These are phyloP conservation scores for Melieria picta DNA, from an alignment of 2,888 invertebrate genomes.

Conservation along the genomic window DNA sequence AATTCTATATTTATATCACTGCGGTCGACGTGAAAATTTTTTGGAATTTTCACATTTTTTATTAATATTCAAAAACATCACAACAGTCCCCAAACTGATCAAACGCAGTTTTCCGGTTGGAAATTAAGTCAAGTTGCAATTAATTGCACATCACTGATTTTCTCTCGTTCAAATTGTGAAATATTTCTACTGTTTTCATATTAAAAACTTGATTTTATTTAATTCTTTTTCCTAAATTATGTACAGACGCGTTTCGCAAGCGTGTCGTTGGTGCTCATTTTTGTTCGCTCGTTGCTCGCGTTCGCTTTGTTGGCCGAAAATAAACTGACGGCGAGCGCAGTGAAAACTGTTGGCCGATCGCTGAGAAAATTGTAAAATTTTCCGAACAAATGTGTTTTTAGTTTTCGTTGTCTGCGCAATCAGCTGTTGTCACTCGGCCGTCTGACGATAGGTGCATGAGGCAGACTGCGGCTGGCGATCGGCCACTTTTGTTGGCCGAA, in stretches of 20 bases:
- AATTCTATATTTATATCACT: conserved; percentile 31
- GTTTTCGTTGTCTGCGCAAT: not conserved
- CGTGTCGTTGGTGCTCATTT: too few species aligned
- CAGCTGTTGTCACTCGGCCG: not conserved
- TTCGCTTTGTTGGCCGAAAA: conserved; percentile 44
- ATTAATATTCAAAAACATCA: not conserved
- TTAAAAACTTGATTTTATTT: too few species aligned
- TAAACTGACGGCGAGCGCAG: conserved; percentile 40
- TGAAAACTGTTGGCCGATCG: not conserved
- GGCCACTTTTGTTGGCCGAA: too few species aligned
- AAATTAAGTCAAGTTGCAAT: too few species aligned
- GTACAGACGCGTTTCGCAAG: not conserved
- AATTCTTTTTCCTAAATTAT: not conserved
- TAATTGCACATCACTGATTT: too few species aligned
- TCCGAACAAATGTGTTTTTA: not conserved
- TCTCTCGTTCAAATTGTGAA: too few species aligned
- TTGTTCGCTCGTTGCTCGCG: conserved; percentile 20
- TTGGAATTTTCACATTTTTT: conserved; percentile 15
- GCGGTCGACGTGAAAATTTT: conserved; percentile 19
- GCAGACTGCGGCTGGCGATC: too few species aligned
- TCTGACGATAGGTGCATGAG: too few species aligned
- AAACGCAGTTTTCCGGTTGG: too few species aligned
- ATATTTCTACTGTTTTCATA: too few species aligned
- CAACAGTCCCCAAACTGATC: not conserved
- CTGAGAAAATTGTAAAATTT: conserved; percentile 12